Percentiles rank a stretch among this genome's conserved stretches.
Conservation (phyloP, 2,797 vertebrate genomes). For the Phoeniculus purpureus region DNA sequence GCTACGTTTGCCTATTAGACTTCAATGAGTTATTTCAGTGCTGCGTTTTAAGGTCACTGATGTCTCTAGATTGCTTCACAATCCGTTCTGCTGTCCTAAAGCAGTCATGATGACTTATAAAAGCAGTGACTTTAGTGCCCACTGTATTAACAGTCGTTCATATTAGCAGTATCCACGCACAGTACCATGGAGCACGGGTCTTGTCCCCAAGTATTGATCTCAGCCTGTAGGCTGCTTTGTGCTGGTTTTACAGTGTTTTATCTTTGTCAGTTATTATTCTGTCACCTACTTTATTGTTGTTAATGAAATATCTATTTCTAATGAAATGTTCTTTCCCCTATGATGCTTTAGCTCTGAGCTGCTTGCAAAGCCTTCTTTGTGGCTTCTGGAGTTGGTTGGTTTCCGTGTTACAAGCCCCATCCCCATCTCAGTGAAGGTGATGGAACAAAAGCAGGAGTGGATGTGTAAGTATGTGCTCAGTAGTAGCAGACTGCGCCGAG, state of each 20-base stretch:
- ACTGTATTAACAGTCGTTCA: neutral
- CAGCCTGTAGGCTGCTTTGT: neutral
- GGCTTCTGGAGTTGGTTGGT: neutral
- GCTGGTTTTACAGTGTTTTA: neutral
- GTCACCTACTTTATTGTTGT: fast-evolving
- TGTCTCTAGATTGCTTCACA: neutral
- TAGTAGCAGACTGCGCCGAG: neutral
- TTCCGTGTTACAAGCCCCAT: neutral
- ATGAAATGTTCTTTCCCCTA: neutral
- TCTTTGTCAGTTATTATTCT: neutral
- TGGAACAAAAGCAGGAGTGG: neutral
- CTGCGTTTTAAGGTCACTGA: neutral
- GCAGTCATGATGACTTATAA: neutral
- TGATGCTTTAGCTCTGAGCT: neutral
- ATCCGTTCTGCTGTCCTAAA: neutral
- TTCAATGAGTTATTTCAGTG: neutral
- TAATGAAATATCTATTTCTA: neutral
- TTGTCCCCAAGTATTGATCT: neutral
- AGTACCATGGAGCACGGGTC: neutral
- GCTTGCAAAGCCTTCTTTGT: neutral
- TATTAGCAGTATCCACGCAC: neutral
- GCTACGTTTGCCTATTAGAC: neutral
- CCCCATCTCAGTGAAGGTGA: neutral
- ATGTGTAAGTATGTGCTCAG: neutral
- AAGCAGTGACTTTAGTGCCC: neutral